Percentiles rank a stretch among this genome's conserved stretches.
Evolutionary conservation across 2,888 invertebrate genomes (phyloP).

Genomic region (Ennomos fuscantarius): DNA sequence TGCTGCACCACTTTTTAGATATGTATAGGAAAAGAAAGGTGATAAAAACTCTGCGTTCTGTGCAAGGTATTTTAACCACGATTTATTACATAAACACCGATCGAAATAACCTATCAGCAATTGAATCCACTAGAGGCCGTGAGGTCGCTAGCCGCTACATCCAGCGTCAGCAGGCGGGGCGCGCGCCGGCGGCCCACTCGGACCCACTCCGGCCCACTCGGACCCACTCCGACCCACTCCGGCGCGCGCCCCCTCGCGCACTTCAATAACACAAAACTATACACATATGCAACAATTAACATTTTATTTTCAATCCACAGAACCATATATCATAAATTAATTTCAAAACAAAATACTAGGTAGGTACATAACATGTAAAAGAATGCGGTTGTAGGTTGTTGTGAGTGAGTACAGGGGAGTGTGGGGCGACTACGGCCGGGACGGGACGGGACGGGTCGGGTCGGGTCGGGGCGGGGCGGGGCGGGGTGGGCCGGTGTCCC

Average conservation of each 20-base stretch:
- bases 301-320: conserved; percentile 83
- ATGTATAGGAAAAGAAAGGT: neutral
- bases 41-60: conserved; percentile 58
- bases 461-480: conserved; percentile 82
- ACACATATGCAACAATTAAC: conserved; percentile 81
- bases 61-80: conserved; percentile 72
- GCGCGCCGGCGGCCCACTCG: conserved; percentile 1
- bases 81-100: conserved; percentile 75
- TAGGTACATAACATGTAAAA: conserved; percentile 56
- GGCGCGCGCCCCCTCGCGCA: conserved; percentile 21
- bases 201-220: neutral
- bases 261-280: conserved; percentile 59
- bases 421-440: conserved; percentile 59
- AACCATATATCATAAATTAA: conserved; percentile 76
- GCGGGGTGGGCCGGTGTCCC: conserved; percentile 7
- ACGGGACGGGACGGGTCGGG: conserved; percentile 80
- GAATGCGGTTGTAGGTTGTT: conserved; percentile 77
- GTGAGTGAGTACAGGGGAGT: conserved; percentile 43
- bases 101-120: conserved; percentile 62
- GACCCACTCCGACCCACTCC: too few species aligned
- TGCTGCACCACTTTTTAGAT: too few species aligned
- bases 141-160: conserved; percentile 43
- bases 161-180: conserved; percentile 29
- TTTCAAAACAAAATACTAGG: conserved; percentile 77
- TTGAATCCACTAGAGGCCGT: conserved; percentile 50